Evolutionary conservation across 2,888 invertebrate species (phyloP), one percentile per base, ranked within the genome.

Genomic region (Lepidocyrtoides sp.): DNA sequence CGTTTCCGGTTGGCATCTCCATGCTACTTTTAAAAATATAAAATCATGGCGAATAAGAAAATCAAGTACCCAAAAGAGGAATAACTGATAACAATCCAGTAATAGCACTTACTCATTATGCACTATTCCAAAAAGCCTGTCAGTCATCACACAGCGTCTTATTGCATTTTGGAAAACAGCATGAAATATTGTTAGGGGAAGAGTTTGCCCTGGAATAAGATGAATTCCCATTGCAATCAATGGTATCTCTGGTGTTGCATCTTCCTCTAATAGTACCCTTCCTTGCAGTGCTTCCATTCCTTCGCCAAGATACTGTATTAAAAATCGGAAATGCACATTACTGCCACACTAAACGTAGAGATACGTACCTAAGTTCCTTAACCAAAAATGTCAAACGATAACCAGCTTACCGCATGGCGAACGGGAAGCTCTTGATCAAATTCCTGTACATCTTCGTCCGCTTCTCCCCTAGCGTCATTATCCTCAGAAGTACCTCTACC

Each of bases 181-280:
- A 89, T 96, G 95, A 91, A 95, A 96, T 2, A 97, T 96, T 60
- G 97, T 96, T 92, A 98, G 96, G 0, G 98, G 98, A 29, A 98
- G 95, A 0, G 97, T 97, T 95, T 98, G 98, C 0, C 98, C 98
- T 7, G 98, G 98, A 93, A 98, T 97, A 17, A 97, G 95, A 32
- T 98, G 96, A 79, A 97, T 95, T 72, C 96, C 96, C 60, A 96
- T 96, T 91, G 96, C 96, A 48, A 97, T 95, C 75, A 97, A 94
- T 3, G 97, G 96, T 91, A 97, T 95, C 79, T 94, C 94, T 26
- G 95, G 95, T 86, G 96, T 95, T 17, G 95, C 95, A 88, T 96
- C 95, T 57, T 96, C 96, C 93, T 97, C 97, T 44, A 97, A 95
- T 91, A 97, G 95, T 44, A 96, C 96, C n/a, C 97, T 95, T 0